Evolutionary conservation across 2,797 vertebrate species (phyloP).

Genomic region (Novumbra hubbsi): DNA sequence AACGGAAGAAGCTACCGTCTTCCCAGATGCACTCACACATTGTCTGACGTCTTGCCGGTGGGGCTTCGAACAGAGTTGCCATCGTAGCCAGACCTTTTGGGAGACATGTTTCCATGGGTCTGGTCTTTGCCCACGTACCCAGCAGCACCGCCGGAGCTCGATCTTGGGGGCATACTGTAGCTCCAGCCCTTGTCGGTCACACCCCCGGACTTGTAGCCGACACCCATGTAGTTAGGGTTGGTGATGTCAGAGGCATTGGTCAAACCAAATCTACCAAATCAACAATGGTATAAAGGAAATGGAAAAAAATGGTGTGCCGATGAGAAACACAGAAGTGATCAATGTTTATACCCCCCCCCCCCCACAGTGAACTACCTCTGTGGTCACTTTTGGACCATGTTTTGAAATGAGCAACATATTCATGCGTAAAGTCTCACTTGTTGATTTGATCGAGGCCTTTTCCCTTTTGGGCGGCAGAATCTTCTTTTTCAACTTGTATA

Average conservation of each 20-base stretch:
- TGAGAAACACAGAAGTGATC: too few relatives aligned
- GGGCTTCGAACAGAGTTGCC: constrained; percentile 55
- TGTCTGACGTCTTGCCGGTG: constrained; percentile 64
- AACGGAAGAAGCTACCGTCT: background rate
- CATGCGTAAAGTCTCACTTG: constrained; percentile 56
- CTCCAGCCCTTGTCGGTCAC: constrained; percentile 78
- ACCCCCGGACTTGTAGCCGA: constrained; percentile 65
- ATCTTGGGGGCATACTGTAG: constrained; percentile 78
- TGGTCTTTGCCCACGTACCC: constrained; percentile 70
- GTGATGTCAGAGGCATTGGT: constrained; percentile 75
- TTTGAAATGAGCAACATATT: background rate
- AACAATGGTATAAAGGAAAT: too few relatives aligned
- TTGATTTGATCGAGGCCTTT: constrained; percentile 57
- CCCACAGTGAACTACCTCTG: too few relatives aligned
- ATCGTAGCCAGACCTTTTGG: constrained; percentile 71
- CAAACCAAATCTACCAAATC: constrained; percentile 55
- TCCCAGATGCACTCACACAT: constrained; percentile 69
- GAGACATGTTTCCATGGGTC: constrained; percentile 66
- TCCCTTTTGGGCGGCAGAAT: constrained; percentile 74
- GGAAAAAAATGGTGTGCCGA: too few relatives aligned
- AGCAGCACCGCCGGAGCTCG: constrained; percentile 18
- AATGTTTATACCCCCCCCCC: too few relatives aligned
- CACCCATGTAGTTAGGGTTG: constrained; percentile 85
- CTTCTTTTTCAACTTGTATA: constrained; percentile 92
- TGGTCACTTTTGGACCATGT: background rate